Evolutionary conservation across 2,888 invertebrate genomes (phyloP), one percentile per base, ranked within the genome.

Genomic region (Drosophila eohydei): DNA sequence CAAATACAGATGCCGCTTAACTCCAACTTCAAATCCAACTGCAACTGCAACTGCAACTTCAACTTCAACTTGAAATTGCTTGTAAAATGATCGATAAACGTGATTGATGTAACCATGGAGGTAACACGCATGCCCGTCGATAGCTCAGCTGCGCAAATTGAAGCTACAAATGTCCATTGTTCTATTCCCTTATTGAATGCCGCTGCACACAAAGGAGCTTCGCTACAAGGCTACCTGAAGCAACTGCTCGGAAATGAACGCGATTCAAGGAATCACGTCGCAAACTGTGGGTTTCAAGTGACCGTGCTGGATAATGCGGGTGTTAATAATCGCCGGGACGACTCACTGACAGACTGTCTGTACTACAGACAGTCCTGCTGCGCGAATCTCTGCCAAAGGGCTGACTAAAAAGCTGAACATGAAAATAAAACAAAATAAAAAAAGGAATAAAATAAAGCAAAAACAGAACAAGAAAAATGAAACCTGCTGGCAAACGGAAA

Each of bases 311-410:
- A 65, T 52, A 28, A 60, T 32, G 32, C 21, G 38, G 28, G 43
- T 56, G 60, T 51, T 51, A 56, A 52, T 57, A 40, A 52, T 54
- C 36, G 51, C 11, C 28, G 11, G 21, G 44, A 30, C 30, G 55
- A 46, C 16, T 28, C 16, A 16, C 6, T 28, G 55, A 48, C 21
- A 6, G 50, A 28, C 43, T 30, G 48, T 28, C 26, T 6, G 3
- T 16, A 26, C 12, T 14, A 2, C 34, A 28, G 28, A 16, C 16
- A 26, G 28, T 7, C 60, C 38, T 40, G 60, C 41, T 50, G 59
- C 9, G 46, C 38, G 46, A 58, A 63, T 46, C 44, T 38, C 12
- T 4, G 34, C 51, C 16, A 51, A 51, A 34, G 51, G 41, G 30
- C 48, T 28, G 51, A 34, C 40, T 54, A 54, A 43, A 28, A 28